Percentiles rank a stretch among this genome's conserved stretches.
Conservation (phyloP, 2,113 vertebrate species). For the Telmatochromis sp. region DNA sequence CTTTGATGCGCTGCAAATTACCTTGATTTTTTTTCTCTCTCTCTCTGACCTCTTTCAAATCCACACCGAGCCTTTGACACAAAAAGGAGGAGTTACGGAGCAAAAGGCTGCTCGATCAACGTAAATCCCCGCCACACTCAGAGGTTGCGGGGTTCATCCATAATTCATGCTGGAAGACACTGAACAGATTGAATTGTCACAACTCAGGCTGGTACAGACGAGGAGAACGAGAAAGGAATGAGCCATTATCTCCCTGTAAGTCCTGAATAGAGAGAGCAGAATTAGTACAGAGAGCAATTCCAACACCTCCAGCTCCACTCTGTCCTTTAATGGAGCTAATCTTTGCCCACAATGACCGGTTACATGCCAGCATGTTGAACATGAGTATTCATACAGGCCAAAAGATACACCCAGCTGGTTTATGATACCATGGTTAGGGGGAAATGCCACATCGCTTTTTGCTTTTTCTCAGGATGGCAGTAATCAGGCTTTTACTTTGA, state of each 20-base stretch:
- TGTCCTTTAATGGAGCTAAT: background rate
- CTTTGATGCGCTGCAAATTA: conserved; percentile 17
- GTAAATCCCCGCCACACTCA: conserved; percentile 17
- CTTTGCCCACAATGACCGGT: background rate
- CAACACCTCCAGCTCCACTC: background rate
- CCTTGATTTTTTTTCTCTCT: background rate
- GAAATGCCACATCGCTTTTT: background rate
- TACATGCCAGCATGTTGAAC: background rate
- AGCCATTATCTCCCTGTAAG: background rate
- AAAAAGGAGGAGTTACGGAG: background rate
- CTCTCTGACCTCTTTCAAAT: background rate
- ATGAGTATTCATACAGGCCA: background rate
- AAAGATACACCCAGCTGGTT: background rate
- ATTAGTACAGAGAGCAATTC: background rate
- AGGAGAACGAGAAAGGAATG: background rate
- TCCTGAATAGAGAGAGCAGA: conserved; percentile 2
- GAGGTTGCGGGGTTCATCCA: conserved; percentile 41
- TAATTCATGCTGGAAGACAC: conserved; percentile 40
- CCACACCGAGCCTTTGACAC: conserved; percentile 1
- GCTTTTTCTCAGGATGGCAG: background rate
- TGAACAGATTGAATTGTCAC: conserved; percentile 56
- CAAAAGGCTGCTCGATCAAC: conserved; percentile 8
- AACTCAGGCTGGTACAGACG: background rate
- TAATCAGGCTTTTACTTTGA: background rate
- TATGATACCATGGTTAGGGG: background rate